Base-by-base conservation (phyloP, 2,113 vertebrate genomes). In the Semicossyphus pulcher region DNA sequence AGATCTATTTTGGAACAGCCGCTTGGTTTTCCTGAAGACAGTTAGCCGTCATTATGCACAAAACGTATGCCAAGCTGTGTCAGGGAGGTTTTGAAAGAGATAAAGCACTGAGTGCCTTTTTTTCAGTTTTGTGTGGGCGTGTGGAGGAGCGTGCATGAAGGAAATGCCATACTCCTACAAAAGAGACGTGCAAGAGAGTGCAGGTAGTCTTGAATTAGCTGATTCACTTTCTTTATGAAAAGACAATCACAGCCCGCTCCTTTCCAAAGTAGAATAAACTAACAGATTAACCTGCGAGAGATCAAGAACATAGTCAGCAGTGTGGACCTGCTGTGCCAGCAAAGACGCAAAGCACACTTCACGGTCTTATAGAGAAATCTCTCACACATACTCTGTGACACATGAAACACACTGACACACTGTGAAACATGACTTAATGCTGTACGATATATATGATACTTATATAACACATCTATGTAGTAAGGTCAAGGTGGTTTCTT, bases 271-370 rank as follows among this genome's bases (percentile, higher is more conserved):
- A 26, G 5, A 48, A 48, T 23, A 48, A 63, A 54, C 41, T 63
- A 76, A 71, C 39, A 49, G 53, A 76, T 80, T 37, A 82, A 82
- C 52, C 53, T 61, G 41, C 25, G 32, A 57, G 34, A 34, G 56
- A 71, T 68, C 18, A 52, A 37, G 45, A 57, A 32, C 20, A 26
- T 9, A 60, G 58, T 87, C 82, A 86, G 86, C 83, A 86, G 56
- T 65, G 9, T 2, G 64, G 44, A 85, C 68, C 4, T 79, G 69
- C 86, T 64, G 66, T 37, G 61, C 60, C 59, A 86, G 87, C 74
- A 86, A 42, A 72, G 28, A 48, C 48, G 65, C n/a, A 51, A 41
- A 74, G 42, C 11, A 51, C n/a, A 72, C 39, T 28, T 10, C 26
- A 42, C 21, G 9, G 29, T 42, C 28, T 44, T 36, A 21, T 44